phyloP scores from a whole-genome alignment of 2,888 invertebrate species.

The Agonopterix heracliana region DNA sequence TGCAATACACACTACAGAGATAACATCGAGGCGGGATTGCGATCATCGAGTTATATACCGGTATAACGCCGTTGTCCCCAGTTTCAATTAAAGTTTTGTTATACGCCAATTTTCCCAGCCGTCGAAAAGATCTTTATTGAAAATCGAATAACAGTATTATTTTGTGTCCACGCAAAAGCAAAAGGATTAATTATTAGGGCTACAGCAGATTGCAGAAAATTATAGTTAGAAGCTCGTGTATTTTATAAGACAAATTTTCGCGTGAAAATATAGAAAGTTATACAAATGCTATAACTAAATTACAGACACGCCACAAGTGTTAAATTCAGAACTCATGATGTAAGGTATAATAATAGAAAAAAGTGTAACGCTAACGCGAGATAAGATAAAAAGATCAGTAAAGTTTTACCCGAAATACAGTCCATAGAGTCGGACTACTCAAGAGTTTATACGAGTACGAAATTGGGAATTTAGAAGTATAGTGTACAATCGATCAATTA shows the following conservation, averaged over 20 bases:
- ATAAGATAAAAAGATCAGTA: conserved; percentile 31
- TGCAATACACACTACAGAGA: conserved; percentile 52
- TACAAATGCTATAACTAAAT: conserved; percentile 51
- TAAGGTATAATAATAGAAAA: conserved; percentile 33
- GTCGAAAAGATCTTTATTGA: conserved; percentile 10
- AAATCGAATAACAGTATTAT: conserved; percentile 9
- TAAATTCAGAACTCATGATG: conserved; percentile 32
- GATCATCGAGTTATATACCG: conserved; percentile 63
- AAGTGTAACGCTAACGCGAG: conserved; percentile 44
- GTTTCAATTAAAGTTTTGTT: conserved; percentile 14
- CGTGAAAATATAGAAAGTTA: conserved; percentile 44
- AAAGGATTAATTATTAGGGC: conserved; percentile 30
- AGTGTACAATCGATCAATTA: neutral
- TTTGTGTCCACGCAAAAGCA: conserved; percentile 50
- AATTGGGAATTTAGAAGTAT: conserved; percentile 23
- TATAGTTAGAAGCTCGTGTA: conserved; percentile 59
- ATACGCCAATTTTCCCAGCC: conserved; percentile 18
- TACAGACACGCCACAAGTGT: conserved; percentile 63
- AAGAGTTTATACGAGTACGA: conserved; percentile 17
- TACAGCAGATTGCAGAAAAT: conserved; percentile 56
- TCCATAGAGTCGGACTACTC: conserved; percentile 46
- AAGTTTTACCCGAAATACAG: conserved; percentile 55
- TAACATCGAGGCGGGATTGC: conserved; percentile 66
- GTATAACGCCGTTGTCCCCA: conserved; percentile 3
- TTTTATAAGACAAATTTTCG: conserved; percentile 45